Percentiles rank a stretch among this genome's conserved stretches.
These are phyloP conservation scores for Bombus polaris DNA, from an alignment of 1,140 invertebrate species.

Conservation along the genomic window DNA sequence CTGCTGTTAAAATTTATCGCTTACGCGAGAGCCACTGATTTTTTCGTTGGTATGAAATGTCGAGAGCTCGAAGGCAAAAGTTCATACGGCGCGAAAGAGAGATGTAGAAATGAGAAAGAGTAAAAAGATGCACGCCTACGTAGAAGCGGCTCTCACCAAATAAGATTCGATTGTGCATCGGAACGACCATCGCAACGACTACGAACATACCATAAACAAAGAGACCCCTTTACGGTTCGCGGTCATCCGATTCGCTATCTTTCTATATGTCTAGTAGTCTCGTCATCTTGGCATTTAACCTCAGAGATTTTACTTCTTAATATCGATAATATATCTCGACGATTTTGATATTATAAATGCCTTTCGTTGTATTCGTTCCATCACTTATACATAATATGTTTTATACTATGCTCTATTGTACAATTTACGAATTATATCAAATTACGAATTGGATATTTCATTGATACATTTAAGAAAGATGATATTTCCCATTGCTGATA, in stretches of 20 bases:
- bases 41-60: conserved; percentile 37
- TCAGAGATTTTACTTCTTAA: background rate
- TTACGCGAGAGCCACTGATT: conserved; percentile 2
- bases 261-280: background rate
- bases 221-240: conserved; percentile 45
- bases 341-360: conserved; percentile 7
- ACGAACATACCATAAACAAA: conserved; percentile 58
- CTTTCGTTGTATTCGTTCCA: background rate
- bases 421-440: background rate
- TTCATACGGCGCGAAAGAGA: conserved; percentile 4
- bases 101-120: conserved; percentile 31
- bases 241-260: conserved; percentile 27
- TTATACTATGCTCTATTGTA: background rate
- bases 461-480: too few species aligned
- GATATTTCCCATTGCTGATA: too few species aligned
- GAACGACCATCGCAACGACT: conserved; percentile 36
- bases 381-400: background rate
- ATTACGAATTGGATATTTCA: too few species aligned
- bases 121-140: conserved; percentile 48
- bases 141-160: conserved; percentile 58
- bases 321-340: conserved; percentile 25
- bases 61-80: conserved; percentile 41
- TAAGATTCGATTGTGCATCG: conserved; percentile 62
- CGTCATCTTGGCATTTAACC: conserved; percentile 6
- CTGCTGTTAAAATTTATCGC: background rate